These are phyloP conservation scores for Boulengerochromis microlepis DNA, from an alignment of 2,113 vertebrate genomes.

Conservation along the genomic window DNA sequence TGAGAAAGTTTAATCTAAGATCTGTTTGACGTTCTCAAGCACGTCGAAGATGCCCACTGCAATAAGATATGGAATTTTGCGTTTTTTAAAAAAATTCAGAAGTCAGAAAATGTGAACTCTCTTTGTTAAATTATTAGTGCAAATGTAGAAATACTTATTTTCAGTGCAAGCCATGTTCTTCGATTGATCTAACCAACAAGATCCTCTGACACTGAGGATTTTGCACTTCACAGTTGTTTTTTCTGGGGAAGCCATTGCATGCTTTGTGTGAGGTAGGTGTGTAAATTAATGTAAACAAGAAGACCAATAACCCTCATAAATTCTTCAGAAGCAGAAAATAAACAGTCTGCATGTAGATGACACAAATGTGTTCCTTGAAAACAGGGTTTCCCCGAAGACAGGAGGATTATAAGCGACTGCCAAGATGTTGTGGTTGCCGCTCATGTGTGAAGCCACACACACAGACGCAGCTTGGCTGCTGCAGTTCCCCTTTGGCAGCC, in stretches of 20 bases:
- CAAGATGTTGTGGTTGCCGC: background rate
- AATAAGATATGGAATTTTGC: background rate
- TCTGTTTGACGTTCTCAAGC: background rate
- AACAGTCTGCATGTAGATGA: background rate
- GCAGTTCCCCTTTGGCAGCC: constrained; percentile 34
- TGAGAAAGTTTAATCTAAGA: background rate
- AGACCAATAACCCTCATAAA: background rate
- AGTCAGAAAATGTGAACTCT: background rate
- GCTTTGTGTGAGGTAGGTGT: background rate
- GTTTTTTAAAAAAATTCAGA: fast-evolving
- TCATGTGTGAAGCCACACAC: background rate
- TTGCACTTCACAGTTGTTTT: background rate
- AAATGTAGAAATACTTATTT: background rate
- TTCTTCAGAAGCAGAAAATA: background rate
- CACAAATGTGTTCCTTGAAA: background rate
- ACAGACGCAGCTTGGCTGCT: background rate
- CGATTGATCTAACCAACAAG: background rate
- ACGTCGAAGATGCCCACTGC: background rate
- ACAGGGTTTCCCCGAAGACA: background rate
- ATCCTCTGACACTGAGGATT: background rate
- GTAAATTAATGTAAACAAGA: background rate
- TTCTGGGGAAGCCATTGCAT: background rate
- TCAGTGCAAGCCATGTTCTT: background rate
- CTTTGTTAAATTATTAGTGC: background rate
- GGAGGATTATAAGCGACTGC: background rate